Conservation (phyloP, 1,140 invertebrate genomes). For the Macrostomum lignano region DNA sequence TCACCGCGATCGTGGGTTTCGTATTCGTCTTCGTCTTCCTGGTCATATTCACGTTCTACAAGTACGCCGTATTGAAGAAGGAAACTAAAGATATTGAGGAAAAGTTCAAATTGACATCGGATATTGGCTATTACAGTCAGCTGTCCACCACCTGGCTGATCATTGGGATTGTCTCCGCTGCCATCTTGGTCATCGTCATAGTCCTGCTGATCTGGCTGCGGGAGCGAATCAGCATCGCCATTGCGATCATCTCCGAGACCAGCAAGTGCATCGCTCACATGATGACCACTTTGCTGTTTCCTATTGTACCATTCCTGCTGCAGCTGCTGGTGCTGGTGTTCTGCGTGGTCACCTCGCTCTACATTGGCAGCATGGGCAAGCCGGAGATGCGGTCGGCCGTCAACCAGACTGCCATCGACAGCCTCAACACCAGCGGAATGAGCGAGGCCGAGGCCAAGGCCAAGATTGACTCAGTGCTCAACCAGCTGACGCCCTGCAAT, state of each 20-base stretch:
- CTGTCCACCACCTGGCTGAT: no score
- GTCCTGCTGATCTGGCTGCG: slow-evolving; percentile 52
- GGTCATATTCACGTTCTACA: no score
- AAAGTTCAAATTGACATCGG: no score
- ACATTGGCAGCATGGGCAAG: slow-evolving; percentile 20
- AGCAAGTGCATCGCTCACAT: slow-evolving; percentile 49
- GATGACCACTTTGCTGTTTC: slow-evolving; percentile 57
- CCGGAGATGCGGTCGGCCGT: slow-evolving; percentile 10
- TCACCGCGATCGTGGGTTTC: no score
- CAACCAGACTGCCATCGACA: no score
- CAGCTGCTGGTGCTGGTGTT: slow-evolving; percentile 44
- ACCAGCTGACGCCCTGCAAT: not conserved
- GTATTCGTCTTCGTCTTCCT: no score
- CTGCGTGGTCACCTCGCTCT: slow-evolving; percentile 41
- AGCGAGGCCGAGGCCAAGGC: no score
- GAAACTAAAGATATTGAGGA: no score
- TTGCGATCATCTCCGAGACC: slow-evolving; percentile 52
- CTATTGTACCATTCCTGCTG: slow-evolving; percentile 55
- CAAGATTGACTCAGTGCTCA: slow-evolving; percentile 3
- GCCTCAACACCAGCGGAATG: no score
- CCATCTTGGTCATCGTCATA: slow-evolving; percentile 33
- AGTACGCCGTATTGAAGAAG: no score
- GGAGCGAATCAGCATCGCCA: slow-evolving; percentile 53
- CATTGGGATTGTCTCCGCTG: slow-evolving; percentile 34
- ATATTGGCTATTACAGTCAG: no score